Evolutionary conservation across 2,888 invertebrate genomes (phyloP), one percentile per base, ranked within the genome.

Genomic region (Cheilosia pagana): DNA sequence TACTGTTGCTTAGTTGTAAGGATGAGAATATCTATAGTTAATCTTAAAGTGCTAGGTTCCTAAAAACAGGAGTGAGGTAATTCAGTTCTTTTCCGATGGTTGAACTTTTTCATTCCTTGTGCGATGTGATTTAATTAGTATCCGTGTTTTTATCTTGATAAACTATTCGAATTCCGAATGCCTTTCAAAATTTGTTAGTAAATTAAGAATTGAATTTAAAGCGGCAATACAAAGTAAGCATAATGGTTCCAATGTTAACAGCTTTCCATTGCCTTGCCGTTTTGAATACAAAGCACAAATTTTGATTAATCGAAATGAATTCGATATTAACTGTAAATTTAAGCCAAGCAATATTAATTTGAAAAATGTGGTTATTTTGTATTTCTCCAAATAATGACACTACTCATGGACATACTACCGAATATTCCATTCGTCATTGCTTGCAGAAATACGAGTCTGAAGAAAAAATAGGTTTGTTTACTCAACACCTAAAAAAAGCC

Each of bases 1-100:
- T 60, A 63, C 88, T 75, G n/a, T 82, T 70, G 25, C 81, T 45
- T 86, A 89, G 65, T 86, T 72, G 41, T 87, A 60, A 75, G 52
- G 35, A 35, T 12, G 3, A 12, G 35, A 35, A 12, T 12, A n/a
- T n/a, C n/a, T n/a, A 3, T 31, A 35, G 21, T 43, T 16, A 19
- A 45, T 28, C 16, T 48, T 45, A 35, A 79, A 74, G 25, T 74
- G 45, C 50, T 70, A 70, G 50, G 41, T 75, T 76, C 23, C 45
- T 53, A 41, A 45, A 35, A 39, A 50, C 19, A 28, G 10, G 43
- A 79, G 72, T 79, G 62, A 68, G 55, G 41, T 72, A 57, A 41
- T 31, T 57, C 35, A 41, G 41, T 63, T 65, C 16, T 59, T 75
- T 85, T 79, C 53, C 75, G 75, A 31, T 55, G 21, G 68, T 62